Percentiles rank a stretch among this genome's conserved stretches.
Evolutionary conservation across 1,140 invertebrate genomes (phyloP).

Genomic region (Telenomus remus): DNA sequence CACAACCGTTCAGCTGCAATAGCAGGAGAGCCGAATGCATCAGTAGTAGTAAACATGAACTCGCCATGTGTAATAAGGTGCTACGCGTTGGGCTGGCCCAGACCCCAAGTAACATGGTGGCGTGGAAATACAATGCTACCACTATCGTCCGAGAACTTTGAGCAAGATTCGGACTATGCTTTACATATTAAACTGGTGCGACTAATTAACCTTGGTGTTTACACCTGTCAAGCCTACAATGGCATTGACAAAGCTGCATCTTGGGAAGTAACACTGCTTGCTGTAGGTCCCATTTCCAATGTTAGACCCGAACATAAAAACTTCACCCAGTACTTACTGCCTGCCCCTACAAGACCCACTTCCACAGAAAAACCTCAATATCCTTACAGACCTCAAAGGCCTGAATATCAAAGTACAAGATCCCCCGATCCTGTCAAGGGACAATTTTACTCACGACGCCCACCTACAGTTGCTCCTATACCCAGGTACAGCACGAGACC

Average conservation of each 20-base stretch:
- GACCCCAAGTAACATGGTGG: slow-evolving; percentile 91
- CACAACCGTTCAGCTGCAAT: slow-evolving; percentile 73
- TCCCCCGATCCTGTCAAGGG: slow-evolving; percentile 48
- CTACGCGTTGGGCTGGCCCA: slow-evolving; percentile 88
- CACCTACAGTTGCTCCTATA: slow-evolving; percentile 63
- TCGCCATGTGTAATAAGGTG: slow-evolving; percentile 84
- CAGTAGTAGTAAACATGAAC: slow-evolving; percentile 82
- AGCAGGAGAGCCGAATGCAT: slow-evolving; percentile 77
- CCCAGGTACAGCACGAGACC: slow-evolving; percentile 34
- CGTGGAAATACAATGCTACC: slow-evolving; percentile 84
- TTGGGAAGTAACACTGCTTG: slow-evolving; percentile 83
- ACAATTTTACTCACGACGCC: slow-evolving; percentile 25
- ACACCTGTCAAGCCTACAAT: slow-evolving; percentile 92
- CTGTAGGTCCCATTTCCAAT: slow-evolving; percentile 79
- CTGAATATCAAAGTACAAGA: slow-evolving; percentile 64
- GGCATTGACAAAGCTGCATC: slow-evolving; percentile 85
- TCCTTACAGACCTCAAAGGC: slow-evolving; percentile 72
- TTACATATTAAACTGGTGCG: slow-evolving; percentile 84
- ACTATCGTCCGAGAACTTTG: slow-evolving; percentile 81
- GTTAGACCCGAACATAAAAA: slow-evolving; percentile 74
- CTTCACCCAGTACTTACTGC: slow-evolving; percentile 77
- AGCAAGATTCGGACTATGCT: slow-evolving; percentile 84
- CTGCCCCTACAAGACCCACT: slow-evolving; percentile 67
- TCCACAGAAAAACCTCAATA: slow-evolving; percentile 66
- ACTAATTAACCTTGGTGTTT: slow-evolving; percentile 84